A percentile compares a stretch with the other conserved stretches of the same genome.
phyloP scores from a whole-genome alignment of 2,888 invertebrate genomes.

The Nasonia oneida region DNA sequence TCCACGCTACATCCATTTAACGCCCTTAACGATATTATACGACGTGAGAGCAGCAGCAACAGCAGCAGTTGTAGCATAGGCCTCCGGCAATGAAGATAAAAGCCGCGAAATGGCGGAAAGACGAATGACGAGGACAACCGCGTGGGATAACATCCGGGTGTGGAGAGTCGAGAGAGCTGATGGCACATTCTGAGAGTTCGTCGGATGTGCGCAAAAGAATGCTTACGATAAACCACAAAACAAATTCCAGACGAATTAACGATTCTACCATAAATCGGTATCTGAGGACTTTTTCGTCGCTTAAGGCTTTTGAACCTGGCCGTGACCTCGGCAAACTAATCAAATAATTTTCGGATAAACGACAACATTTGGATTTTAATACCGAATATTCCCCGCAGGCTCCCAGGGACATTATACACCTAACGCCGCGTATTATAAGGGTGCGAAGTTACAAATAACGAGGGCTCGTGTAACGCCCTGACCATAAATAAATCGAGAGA shows the following conservation, averaged over 20 bases:
- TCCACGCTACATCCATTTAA: not conserved
- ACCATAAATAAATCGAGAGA: not conserved
- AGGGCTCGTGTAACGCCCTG: not conserved
- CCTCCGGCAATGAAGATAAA: conserved; percentile 30
- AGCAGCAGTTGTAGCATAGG: not conserved
- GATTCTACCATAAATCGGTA: not conserved
- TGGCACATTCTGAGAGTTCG: too few species aligned
- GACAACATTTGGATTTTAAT: not conserved
- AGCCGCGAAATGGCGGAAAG: conserved; percentile 20
- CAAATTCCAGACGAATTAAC: not conserved
- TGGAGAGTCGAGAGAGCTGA: too few species aligned
- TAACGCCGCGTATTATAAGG: too few species aligned
- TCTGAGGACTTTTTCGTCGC: not conserved
- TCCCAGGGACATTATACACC: too few species aligned
- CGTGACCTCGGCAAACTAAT: not conserved
- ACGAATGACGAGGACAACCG: not conserved
- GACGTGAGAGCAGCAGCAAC: not conserved
- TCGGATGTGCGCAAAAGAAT: too few species aligned
- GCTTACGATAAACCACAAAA: too few species aligned
- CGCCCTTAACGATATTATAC: not conserved
- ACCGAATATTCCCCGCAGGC: not conserved
- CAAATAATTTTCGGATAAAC: not conserved
- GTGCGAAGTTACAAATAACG: not conserved
- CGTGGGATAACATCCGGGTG: not conserved
- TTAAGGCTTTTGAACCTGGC: too few species aligned